Conservation (phyloP, 2,888 invertebrate species). For the Oligia strigilis region DNA sequence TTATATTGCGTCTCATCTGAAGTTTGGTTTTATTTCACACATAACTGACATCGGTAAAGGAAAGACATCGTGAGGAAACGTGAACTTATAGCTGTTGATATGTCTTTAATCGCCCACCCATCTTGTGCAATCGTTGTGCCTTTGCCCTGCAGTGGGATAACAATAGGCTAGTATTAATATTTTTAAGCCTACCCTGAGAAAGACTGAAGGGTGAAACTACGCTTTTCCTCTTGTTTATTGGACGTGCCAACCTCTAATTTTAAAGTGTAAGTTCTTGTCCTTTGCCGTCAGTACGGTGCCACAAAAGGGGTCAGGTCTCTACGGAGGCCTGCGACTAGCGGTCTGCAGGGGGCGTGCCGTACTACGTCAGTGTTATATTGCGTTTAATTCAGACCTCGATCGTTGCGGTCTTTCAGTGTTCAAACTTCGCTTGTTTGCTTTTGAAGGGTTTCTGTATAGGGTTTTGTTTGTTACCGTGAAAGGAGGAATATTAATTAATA, state of each 20-base stretch:
- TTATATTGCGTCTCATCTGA: constrained; percentile 40
- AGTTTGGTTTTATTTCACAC: neutral
- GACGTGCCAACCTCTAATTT: neutral
- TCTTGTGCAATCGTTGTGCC: too few species aligned
- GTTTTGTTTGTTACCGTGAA: neutral
- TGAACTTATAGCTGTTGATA: neutral
- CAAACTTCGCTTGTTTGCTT: constrained; percentile 38
- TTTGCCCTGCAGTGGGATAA: neutral
- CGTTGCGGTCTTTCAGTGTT: constrained; percentile 29
- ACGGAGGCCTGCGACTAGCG: neutral
- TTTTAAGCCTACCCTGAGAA: neutral
- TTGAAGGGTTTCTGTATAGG: constrained; percentile 3
- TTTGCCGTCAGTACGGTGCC: neutral
- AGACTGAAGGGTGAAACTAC: neutral
- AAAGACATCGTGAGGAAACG: neutral
- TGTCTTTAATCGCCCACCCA: too few species aligned
- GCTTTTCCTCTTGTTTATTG: neutral
- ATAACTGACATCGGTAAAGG: neutral
- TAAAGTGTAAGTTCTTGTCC: neutral
- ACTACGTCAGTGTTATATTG: constrained; percentile 23
- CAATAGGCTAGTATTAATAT: neutral
- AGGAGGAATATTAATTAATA: constrained; percentile 9
- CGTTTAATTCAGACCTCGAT: constrained; percentile 42
- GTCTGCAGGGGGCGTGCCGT: neutral
- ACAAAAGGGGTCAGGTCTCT: constrained; percentile 12